Conservation (phyloP, 2,113 vertebrate species). For the Himantopus leucocephalus region DNA sequence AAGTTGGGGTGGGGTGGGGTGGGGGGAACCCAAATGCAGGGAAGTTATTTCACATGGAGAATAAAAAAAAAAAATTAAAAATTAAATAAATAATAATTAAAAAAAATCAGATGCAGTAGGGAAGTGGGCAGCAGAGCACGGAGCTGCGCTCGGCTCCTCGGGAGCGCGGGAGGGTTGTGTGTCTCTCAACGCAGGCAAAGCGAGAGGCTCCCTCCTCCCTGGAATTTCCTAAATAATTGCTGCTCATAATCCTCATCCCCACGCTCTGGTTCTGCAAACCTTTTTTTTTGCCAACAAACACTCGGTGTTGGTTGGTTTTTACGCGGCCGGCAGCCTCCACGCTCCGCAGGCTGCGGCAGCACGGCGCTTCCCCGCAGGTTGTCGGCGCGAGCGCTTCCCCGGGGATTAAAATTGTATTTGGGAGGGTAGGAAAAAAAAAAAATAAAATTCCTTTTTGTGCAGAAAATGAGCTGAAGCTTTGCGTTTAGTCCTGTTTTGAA, state of each 20-base stretch:
- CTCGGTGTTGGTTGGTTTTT: background rate
- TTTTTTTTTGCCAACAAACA: background rate
- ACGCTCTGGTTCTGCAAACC: fast-evolving
- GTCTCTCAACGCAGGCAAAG: background rate
- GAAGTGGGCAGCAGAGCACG: background rate
- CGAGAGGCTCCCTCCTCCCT: background rate
- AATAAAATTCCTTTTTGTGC: background rate
- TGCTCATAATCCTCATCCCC: background rate
- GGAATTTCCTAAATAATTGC: background rate
- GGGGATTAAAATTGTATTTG: no score
- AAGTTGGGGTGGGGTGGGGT: background rate
- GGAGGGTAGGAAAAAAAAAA: background rate
- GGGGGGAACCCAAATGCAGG: background rate
- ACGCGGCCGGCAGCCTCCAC: fast-evolving
- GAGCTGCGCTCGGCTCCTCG: background rate
- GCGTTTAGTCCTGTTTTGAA: background rate
- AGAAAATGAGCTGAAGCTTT: background rate
- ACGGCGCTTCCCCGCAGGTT: background rate
- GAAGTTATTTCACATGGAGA: background rate
- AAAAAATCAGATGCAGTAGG: no score
- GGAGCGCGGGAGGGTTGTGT: fast-evolving
- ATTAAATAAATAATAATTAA: background rate
- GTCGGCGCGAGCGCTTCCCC: fast-evolving
- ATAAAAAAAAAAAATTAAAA: background rate
- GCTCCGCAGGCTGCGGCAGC: background rate